These are phyloP conservation scores for Drosophila kurseongensis DNA, from an alignment of 1,140 invertebrate species.

Conservation along the genomic window DNA sequence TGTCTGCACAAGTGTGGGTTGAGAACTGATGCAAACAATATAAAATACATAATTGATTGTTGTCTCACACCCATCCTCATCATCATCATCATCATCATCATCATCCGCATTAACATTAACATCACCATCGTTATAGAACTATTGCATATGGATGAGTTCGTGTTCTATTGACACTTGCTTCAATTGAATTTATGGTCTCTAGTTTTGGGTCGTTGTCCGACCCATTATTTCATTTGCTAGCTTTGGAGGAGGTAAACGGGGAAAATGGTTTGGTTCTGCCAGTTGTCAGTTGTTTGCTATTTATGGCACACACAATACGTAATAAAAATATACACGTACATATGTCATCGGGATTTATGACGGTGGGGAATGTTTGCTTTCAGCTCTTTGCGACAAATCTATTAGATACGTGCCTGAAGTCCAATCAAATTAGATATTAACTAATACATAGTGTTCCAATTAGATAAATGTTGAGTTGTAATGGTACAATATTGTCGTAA, in stretches of 20 bases:
- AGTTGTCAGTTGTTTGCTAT: constrained; percentile 46
- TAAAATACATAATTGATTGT: constrained; percentile 67
- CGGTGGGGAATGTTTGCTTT: constrained; percentile 24
- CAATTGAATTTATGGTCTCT: constrained; percentile 62
- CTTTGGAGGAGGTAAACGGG: background rate
- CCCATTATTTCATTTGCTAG: constrained; percentile 35
- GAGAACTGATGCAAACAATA: constrained; percentile 55
- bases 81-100: constrained; percentile 16
- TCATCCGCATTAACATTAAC: constrained; percentile 3
- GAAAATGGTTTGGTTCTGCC: constrained; percentile 23
- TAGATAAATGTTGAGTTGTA: constrained; percentile 18
- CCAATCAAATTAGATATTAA: constrained; percentile 17
- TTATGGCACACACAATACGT: constrained; percentile 39
- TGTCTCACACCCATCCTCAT: constrained; percentile 18
- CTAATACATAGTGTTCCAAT: constrained; percentile 12
- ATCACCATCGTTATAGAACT: constrained; percentile 20
- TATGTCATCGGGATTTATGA: constrained; percentile 36
- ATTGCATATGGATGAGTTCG: constrained; percentile 50
- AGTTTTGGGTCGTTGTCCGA: constrained; percentile 63
- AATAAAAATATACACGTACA: constrained; percentile 23
- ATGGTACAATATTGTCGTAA: background rate
- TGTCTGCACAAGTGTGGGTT: constrained; percentile 22
- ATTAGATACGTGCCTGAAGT: constrained; percentile 31
- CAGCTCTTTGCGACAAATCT: background rate
- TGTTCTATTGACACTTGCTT: constrained; percentile 72